A percentile compares a stretch with the other conserved stretches of the same genome.
Conservation (phyloP, 2,888 invertebrate species). For the Muschampia plurimacula region DNA sequence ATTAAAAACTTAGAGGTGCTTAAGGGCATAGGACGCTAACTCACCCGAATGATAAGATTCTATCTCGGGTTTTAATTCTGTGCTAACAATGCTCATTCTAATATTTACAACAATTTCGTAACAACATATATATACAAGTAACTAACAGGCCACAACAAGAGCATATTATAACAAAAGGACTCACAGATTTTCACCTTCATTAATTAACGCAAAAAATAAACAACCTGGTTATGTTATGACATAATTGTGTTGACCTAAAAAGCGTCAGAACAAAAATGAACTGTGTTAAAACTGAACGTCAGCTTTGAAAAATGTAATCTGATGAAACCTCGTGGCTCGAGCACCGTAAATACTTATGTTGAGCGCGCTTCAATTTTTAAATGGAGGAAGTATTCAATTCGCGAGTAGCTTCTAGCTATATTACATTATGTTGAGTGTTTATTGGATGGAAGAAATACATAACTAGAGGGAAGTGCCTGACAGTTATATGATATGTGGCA, state of each 20-base stretch:
- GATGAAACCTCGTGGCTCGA: conserved; percentile 33
- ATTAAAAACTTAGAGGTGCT: too few relatives aligned
- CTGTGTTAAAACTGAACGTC: conserved; percentile 36
- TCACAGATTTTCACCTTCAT: conserved; percentile 16
- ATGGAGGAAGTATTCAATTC: conserved; percentile 25
- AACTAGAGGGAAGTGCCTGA: too few relatives aligned
- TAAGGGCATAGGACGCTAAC: too few relatives aligned
- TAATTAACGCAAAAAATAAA: conserved; percentile 34
- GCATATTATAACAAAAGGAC: background rate
- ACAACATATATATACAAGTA: background rate
- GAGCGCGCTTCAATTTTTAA: conserved; percentile 39
- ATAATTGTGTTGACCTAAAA: conserved; percentile 37
- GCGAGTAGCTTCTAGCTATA: conserved; percentile 13
- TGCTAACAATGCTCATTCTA: background rate
- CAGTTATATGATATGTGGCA: too few relatives aligned
- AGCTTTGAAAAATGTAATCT: conserved; percentile 39
- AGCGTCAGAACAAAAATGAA: conserved; percentile 35
- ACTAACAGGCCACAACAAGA: background rate
- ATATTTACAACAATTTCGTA: background rate
- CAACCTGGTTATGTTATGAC: conserved; percentile 32
- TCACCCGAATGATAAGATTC: too few relatives aligned
- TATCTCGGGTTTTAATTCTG: too few relatives aligned
- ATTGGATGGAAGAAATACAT: background rate
- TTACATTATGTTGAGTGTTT: background rate
- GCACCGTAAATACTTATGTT: conserved; percentile 37